phyloP scores from a whole-genome alignment of 2,888 invertebrate genomes.

The Acleris sparsana region DNA sequence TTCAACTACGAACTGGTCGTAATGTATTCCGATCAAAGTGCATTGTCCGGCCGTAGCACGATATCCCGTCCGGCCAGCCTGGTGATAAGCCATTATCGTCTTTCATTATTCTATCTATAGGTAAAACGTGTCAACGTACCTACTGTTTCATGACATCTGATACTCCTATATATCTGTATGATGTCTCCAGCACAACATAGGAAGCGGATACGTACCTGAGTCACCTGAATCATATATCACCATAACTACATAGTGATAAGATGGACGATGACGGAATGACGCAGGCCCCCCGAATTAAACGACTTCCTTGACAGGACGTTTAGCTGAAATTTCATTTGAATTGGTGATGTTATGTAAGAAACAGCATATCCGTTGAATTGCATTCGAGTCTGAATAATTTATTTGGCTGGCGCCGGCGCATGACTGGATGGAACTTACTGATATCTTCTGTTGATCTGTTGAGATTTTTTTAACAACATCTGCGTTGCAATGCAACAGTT shows the following conservation, averaged over 20 bases:
- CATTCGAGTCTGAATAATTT: constrained; percentile 4
- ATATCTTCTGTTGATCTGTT: too few relatives aligned
- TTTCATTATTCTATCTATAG: constrained; percentile 43
- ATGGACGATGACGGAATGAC: neutral
- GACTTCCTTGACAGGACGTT: constrained; percentile 13
- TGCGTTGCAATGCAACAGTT: too few relatives aligned
- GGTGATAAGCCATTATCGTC: constrained; percentile 47
- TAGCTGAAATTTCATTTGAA: constrained; percentile 20
- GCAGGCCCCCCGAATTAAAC: constrained; percentile 6
- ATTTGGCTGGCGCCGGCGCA: too few relatives aligned
- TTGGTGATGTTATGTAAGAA: constrained; percentile 19
- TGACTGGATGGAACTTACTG: neutral
- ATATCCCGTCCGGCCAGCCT: constrained; percentile 47
- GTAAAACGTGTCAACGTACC: neutral
- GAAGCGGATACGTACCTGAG: too few relatives aligned
- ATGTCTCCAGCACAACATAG: too few relatives aligned
- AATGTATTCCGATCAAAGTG: constrained; percentile 58
- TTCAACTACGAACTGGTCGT: constrained; percentile 48
- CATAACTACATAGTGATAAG: constrained; percentile 9
- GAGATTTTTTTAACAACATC: too few relatives aligned
- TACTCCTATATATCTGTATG: too few relatives aligned
- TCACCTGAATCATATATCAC: neutral
- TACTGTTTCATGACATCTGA: neutral
- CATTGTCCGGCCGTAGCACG: constrained; percentile 57
- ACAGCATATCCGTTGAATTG: constrained; percentile 24